Evolutionary conservation across 2,113 vertebrate genomes (phyloP), one percentile per base, ranked within the genome.

Genomic region (Microcebus murinus): DNA sequence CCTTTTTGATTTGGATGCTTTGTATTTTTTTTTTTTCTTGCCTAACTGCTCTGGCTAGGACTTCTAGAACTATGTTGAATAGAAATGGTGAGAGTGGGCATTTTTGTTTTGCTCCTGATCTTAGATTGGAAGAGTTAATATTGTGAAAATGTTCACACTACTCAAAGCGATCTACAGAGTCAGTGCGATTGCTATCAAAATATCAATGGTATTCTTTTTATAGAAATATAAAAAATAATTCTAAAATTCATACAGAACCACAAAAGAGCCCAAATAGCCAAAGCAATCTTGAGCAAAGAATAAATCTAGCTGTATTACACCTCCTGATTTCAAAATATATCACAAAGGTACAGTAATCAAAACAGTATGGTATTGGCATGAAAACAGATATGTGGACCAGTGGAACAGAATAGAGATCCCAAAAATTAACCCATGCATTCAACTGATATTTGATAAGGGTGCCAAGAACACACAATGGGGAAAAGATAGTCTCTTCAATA

Each of bases 281-380:
- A 87, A 80, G 15, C 10, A 74, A 76, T 77, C 45, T 81, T 82
- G 73, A 95, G 29, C 48, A 76, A 39, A 90, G 74, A 71, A 68
- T 21, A 91, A 88, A 59, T n/a, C n/a, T 74, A 13, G 73, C 61
- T 5, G 59, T 15, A 45, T 63, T 52, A 71, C 5, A 52, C 14
- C 11, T 74, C 13, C 39, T 79, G 50, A 96, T 59, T 93, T 77
- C 67, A 96, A 83, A 88, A 93, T 92, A 92, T 52, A 84, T 76
- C 87, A 63, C 31, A 89, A 95, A 94, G 73, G 6, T 48, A 83
- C 1, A 59, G 48, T 70, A 36, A 59, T 80, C 36, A 88, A 94
- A 97, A 61, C 48, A 65, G 74, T 50, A 80, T 55, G 18, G 52
- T 61, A 71, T 2, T 39, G 14, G 39, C 18, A 70, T 79, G 61